Conservation (phyloP, 64 coral and sea anemone species). For the Pocillopora verrucosa region DNA sequence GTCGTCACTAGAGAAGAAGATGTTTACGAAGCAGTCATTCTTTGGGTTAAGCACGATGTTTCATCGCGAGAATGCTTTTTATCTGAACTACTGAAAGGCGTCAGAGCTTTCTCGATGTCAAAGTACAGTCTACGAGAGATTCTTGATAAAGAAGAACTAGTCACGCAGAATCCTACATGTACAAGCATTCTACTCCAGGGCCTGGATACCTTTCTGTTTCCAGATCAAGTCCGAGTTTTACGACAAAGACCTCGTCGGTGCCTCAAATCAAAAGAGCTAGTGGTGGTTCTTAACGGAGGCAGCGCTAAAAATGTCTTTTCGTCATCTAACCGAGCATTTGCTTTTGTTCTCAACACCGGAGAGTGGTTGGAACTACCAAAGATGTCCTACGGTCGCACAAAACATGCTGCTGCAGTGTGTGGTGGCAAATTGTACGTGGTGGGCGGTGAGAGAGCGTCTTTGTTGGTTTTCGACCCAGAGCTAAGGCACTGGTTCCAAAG, state of each 20-base stretch:
- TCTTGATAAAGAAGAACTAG: constrained; percentile 9
- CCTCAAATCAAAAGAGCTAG: neutral
- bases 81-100: constrained; percentile 11
- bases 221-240: neutral
- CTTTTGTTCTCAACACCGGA: neutral
- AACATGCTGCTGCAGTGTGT: constrained; percentile 43
- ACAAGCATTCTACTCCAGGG: neutral
- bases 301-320: neutral
- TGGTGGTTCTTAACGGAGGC: neutral
- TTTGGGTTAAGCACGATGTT: constrained; percentile 20
- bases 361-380: neutral
- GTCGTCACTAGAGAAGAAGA: constrained; percentile 27
- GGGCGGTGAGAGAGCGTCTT: neutral
- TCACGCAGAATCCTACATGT: neutral
- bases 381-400: neutral
- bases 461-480: neutral
- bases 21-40: constrained; percentile 5
- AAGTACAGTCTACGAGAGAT: neutral
- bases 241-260: neutral
- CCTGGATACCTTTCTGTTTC: neutral
- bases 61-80: neutral
- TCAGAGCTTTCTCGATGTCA: constrained; percentile 23
- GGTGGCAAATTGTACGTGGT: constrained; percentile 14
- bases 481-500: neutral
- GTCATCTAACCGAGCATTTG: neutral